Conservation (phyloP, 2,797 vertebrate species). For the Sitta carolinensis region DNA sequence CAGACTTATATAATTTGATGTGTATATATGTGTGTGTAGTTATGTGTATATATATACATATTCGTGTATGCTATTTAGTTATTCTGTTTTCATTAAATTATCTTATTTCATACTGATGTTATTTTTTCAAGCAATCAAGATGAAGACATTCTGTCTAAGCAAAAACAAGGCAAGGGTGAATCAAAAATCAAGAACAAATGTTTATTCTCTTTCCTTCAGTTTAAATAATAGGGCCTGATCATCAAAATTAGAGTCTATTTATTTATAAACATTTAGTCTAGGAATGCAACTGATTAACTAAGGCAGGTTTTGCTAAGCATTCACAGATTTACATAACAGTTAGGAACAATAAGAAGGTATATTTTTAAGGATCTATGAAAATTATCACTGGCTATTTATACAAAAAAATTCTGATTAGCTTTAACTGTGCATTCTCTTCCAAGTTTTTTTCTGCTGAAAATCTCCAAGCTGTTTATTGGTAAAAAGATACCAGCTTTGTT, state of each 20-base stretch:
- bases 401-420: background rate
- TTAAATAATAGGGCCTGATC: background rate
- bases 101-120: background rate
- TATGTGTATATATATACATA: background rate
- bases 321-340: background rate
- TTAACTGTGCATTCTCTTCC: background rate
- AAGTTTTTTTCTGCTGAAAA: background rate
- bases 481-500: background rate
- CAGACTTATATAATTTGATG: background rate
- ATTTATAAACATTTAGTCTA: background rate
- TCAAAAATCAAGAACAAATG: background rate
- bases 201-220: background rate
- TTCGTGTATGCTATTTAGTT: background rate
- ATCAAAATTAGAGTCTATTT: background rate
- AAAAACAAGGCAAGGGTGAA: background rate
- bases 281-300: background rate
- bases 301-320: background rate
- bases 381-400: background rate
- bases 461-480: background rate
- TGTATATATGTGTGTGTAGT: rapidly evolving
- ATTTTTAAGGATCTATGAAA: background rate
- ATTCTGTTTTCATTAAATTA: background rate
- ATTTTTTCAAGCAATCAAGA: background rate
- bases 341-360: background rate
- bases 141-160: background rate